Evolutionary conservation across 2,888 invertebrate species (phyloP).

Genomic region (Cataglyphis altisquamis): DNA sequence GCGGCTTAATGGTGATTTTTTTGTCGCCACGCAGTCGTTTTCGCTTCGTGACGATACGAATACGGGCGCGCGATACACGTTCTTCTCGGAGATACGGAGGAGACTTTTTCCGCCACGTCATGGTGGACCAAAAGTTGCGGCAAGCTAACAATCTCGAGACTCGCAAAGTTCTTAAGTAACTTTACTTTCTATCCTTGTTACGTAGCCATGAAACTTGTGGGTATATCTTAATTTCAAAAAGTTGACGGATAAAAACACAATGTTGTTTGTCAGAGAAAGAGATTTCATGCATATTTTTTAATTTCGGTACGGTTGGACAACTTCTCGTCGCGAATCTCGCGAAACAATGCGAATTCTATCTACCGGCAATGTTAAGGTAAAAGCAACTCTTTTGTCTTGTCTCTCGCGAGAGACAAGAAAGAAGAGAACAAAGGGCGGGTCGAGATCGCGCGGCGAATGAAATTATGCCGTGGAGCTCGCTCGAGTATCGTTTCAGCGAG

Average conservation of each 20-base stretch:
- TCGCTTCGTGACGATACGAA: constrained; percentile 66
- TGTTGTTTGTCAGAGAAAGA: background rate
- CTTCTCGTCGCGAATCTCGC: constrained; percentile 35
- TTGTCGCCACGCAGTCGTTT: constrained; percentile 77
- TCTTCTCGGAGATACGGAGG: constrained; percentile 57
- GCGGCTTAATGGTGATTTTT: constrained; percentile 84
- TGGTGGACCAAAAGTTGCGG: constrained; percentile 11
- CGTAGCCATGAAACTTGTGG: constrained; percentile 1
- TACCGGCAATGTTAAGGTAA: constrained; percentile 22
- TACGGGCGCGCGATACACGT: constrained; percentile 40
- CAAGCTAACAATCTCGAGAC: constrained; percentile 8
- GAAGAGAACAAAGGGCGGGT: constrained; percentile 62
- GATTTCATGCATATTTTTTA: background rate
- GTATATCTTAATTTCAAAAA: constrained; percentile 14
- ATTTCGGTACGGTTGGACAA: background rate
- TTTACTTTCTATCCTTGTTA: background rate
- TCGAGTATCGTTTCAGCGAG: constrained; percentile 50
- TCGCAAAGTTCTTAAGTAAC: constrained; percentile 15
- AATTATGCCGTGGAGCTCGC: constrained; percentile 54
- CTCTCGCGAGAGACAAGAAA: constrained; percentile 13
- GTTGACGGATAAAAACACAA: background rate
- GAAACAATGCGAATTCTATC: constrained; percentile 41
- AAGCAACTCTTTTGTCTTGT: constrained; percentile 41
- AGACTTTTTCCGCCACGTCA: constrained; percentile 37
- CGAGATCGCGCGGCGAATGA: constrained; percentile 58